These are phyloP conservation scores for Stenodera caucasica DNA, from an alignment of 2,888 invertebrate genomes.

Conservation along the genomic window DNA sequence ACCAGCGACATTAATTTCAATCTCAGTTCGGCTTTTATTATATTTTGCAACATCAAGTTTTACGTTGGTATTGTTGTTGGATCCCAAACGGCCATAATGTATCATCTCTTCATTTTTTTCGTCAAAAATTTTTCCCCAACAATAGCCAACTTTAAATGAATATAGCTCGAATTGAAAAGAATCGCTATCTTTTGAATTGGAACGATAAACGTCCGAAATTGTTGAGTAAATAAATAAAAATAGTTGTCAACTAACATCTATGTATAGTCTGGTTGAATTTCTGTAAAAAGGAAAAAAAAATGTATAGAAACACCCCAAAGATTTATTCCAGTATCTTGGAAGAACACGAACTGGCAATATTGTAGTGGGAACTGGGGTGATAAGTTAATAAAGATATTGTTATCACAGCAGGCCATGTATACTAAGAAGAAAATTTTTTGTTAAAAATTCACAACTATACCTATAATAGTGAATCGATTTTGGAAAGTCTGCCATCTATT, in stretches of 20 bases:
- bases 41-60: neutral
- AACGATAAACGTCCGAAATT: neutral
- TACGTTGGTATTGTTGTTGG: neutral
- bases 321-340: constrained; percentile 6
- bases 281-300: neutral
- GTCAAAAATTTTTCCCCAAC: too few relatives aligned
- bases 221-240: neutral
- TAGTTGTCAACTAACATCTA: too few relatives aligned
- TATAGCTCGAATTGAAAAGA: neutral
- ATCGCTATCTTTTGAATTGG: neutral
- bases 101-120: neutral
- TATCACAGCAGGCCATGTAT: constrained; percentile 12
- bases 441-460: too few relatives aligned
- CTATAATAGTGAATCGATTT: too few relatives aligned
- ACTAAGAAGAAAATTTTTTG: too few relatives aligned
- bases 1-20: constrained; percentile 2
- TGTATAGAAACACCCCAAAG: neutral
- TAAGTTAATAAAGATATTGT: constrained; percentile 14
- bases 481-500: too few relatives aligned
- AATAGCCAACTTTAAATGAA: neutral
- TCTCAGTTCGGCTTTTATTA: constrained; percentile 4
- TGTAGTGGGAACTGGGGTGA: constrained; percentile 1
- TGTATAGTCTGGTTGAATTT: too few relatives aligned
- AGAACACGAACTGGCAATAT: constrained; percentile 7
- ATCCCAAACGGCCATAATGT: neutral